phyloP scores from a whole-genome alignment of 1,140 invertebrate genomes.

The Tetraneura akinire region DNA sequence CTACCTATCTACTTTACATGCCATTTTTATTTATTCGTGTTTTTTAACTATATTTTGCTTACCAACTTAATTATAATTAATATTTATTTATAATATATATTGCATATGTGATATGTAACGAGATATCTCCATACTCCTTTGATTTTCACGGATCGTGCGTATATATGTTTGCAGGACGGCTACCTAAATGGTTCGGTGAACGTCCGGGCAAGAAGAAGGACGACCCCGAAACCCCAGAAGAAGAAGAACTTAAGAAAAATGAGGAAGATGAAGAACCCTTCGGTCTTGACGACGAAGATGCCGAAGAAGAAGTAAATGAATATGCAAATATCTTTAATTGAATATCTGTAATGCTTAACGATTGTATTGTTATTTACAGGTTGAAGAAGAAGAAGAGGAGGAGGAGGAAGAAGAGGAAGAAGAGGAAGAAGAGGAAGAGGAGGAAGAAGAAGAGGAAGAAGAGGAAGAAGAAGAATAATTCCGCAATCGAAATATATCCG shows the following conservation, averaged over 20 bases:
- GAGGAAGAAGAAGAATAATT: conserved; percentile 49
- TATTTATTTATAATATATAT: no score
- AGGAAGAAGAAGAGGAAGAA: conserved; percentile 53
- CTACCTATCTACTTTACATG: neutral
- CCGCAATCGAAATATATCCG: neutral
- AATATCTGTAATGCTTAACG: neutral
- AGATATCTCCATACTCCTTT: no score
- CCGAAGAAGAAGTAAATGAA: conserved; percentile 52
- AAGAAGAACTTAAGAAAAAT: conserved; percentile 68
- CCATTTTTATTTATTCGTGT: no score
- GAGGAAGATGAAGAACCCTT: conserved; percentile 53
- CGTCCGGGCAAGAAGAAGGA: conserved; percentile 87
- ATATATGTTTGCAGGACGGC: conserved; percentile 68
- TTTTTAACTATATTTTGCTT: no score
- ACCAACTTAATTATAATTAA: no score
- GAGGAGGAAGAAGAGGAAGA: conserved; percentile 53
- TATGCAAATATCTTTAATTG: neutral
- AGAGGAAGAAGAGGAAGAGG: conserved; percentile 53
- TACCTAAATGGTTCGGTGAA: conserved; percentile 93
- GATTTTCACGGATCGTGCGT: no score
- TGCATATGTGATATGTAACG: no score
- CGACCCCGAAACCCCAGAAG: conserved; percentile 83
- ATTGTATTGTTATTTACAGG: conserved; percentile 31
- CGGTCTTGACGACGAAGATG: conserved; percentile 51
- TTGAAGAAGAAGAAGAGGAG: conserved; percentile 53